phyloP scores from a whole-genome alignment of 2,113 vertebrate genomes.

The Odontophorus gujanensis region DNA sequence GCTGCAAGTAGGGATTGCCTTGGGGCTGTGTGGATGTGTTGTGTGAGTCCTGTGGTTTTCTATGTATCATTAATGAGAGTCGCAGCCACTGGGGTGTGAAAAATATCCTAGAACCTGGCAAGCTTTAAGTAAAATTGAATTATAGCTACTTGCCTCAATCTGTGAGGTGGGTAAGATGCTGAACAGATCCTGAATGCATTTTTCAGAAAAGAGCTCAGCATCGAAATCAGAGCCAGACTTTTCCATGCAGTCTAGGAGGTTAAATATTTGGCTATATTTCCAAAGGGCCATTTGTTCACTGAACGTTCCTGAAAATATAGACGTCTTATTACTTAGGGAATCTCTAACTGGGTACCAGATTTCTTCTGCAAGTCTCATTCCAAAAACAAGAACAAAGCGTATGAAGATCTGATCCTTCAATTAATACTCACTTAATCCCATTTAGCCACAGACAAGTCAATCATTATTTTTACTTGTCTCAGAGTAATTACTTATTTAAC shows the following conservation, averaged over 20 bases:
- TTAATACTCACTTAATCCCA: background rate
- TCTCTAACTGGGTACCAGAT: background rate
- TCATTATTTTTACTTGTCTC: background rate
- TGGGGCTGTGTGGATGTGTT: fast-evolving
- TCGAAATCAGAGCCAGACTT: background rate
- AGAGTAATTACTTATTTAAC: background rate
- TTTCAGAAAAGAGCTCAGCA: background rate
- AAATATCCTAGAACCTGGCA: background rate
- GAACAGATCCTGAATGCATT: background rate
- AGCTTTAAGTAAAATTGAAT: background rate
- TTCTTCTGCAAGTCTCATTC: background rate
- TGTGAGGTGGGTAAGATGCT: background rate
- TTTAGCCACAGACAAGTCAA: background rate
- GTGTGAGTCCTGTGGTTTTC: background rate
- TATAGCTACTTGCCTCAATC: background rate
- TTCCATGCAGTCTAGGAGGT: background rate
- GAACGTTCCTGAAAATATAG: background rate
- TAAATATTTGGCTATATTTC: background rate
- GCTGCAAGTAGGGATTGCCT: background rate
- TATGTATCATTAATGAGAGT: background rate
- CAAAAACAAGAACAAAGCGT: background rate
- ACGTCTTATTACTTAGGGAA: background rate
- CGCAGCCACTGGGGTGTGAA: background rate
- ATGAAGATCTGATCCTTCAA: background rate
- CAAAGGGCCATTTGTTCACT: fast-evolving